Conservation (phyloP, 2,113 vertebrate genomes). For the Leucoraja erinaceus region DNA sequence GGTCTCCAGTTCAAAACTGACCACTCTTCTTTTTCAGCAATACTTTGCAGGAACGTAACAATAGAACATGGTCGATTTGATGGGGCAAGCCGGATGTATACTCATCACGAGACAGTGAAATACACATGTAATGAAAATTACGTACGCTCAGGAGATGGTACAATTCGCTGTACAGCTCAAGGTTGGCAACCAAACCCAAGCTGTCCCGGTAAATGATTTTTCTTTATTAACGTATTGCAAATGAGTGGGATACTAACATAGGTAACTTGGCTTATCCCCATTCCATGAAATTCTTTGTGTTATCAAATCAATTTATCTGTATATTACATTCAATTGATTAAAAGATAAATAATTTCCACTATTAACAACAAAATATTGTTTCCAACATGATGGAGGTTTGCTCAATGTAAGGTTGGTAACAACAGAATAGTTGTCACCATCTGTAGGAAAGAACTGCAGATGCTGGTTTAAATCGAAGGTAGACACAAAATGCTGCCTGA, state of each 20-base stretch:
- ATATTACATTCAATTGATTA: background rate
- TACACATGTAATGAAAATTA: background rate
- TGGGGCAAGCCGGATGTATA: background rate
- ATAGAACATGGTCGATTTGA: background rate
- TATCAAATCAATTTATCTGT: background rate
- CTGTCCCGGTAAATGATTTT: constrained; percentile 21
- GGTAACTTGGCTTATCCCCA: background rate
- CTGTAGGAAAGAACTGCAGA: too few species aligned
- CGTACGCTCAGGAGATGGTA: background rate
- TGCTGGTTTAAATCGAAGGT: too few species aligned
- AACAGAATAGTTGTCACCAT: background rate
- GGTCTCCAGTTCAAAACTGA: background rate
- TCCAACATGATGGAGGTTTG: background rate
- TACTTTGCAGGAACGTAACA: background rate
- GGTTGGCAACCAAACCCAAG: background rate
- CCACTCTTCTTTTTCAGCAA: constrained; percentile 18
- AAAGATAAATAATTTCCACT: background rate
- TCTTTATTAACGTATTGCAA: background rate
- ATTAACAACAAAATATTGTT: background rate
- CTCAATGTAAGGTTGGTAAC: background rate
- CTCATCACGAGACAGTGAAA: background rate
- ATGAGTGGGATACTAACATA: background rate
- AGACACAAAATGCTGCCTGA: too few species aligned
- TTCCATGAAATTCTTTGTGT: background rate
- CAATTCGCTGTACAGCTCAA: background rate